A percentile compares a stretch with the other conserved stretches of the same genome.
phyloP scores from a whole-genome alignment of 2,113 vertebrate genomes.

The Neotoma lepida region DNA sequence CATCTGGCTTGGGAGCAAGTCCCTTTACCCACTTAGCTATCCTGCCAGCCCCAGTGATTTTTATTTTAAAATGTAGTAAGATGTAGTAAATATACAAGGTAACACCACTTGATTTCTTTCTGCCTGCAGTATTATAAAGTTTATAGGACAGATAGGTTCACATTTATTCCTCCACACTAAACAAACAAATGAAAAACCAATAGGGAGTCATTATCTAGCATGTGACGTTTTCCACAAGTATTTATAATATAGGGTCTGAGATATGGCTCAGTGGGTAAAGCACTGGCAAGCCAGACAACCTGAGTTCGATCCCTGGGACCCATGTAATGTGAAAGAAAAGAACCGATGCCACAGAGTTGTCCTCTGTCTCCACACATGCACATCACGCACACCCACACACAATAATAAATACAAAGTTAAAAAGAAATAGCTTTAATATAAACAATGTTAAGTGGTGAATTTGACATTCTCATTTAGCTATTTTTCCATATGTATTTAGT shows the following conservation, averaged over 20 bases:
- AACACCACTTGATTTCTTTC: neutral
- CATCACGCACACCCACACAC: neutral
- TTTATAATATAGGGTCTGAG: neutral
- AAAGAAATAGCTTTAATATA: neutral
- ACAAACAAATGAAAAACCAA: neutral
- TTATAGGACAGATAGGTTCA: neutral
- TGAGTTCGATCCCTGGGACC: neutral
- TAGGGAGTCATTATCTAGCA: neutral
- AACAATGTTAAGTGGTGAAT: neutral
- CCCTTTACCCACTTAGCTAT: neutral
- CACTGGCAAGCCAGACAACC: neutral
- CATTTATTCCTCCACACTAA: neutral
- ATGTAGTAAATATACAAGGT: neutral
- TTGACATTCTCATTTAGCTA: neutral
- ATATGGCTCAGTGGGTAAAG: neutral
- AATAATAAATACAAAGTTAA: no score
- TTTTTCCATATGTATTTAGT: neutral
- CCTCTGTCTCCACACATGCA: neutral
- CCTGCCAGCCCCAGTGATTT: neutral
- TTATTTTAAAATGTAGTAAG: neutral
- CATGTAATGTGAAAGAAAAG: neutral
- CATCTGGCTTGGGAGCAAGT: neutral
- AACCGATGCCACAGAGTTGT: neutral
- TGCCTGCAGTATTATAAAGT: neutral
- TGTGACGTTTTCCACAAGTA: neutral